phyloP scores from a whole-genome alignment of 1,140 invertebrate species.

The Formica selysi region DNA sequence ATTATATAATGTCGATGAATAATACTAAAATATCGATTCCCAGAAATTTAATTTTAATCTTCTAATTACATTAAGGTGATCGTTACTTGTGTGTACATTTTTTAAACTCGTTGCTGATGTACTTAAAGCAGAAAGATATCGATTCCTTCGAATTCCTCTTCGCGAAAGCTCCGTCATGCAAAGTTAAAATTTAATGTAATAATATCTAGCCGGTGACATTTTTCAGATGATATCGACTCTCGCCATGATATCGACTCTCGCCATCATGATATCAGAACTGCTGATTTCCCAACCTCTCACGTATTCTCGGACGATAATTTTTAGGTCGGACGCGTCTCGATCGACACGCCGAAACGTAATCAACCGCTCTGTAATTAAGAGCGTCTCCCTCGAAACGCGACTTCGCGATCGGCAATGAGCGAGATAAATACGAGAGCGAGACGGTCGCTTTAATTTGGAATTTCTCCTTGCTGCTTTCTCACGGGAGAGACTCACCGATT shows the following conservation, averaged over 20 bases:
- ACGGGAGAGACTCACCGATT: slow-evolving; percentile 67
- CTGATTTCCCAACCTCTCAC: slow-evolving; percentile 21
- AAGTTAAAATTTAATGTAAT: slow-evolving; percentile 79
- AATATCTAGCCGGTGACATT: slow-evolving; percentile 73
- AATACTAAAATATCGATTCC: neutral
- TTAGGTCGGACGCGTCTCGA: slow-evolving; percentile 25
- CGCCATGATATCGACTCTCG: slow-evolving; percentile 10
- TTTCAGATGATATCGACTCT: slow-evolving; percentile 9
- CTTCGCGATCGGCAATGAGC: slow-evolving; percentile 54
- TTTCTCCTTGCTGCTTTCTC: slow-evolving; percentile 71
- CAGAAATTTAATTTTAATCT: slow-evolving; percentile 9
- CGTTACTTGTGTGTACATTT: neutral
- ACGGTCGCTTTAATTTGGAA: slow-evolving; percentile 79
- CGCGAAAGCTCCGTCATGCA: slow-evolving; percentile 37
- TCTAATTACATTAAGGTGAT: neutral
- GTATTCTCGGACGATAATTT: slow-evolving; percentile 54
- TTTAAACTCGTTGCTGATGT: neutral
- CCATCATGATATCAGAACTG: neutral
- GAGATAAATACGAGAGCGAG: slow-evolving; percentile 58
- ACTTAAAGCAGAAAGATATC: slow-evolving; percentile 72
- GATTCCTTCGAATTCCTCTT: slow-evolving; percentile 48
- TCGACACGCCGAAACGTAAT: slow-evolving; percentile 43
- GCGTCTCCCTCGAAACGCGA: slow-evolving; percentile 26
- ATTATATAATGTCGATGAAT: neutral
- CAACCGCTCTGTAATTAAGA: slow-evolving; percentile 42